Evolutionary conservation across 1,140 invertebrate genomes (phyloP).

Genomic region (Drosophila equinoxialis): DNA sequence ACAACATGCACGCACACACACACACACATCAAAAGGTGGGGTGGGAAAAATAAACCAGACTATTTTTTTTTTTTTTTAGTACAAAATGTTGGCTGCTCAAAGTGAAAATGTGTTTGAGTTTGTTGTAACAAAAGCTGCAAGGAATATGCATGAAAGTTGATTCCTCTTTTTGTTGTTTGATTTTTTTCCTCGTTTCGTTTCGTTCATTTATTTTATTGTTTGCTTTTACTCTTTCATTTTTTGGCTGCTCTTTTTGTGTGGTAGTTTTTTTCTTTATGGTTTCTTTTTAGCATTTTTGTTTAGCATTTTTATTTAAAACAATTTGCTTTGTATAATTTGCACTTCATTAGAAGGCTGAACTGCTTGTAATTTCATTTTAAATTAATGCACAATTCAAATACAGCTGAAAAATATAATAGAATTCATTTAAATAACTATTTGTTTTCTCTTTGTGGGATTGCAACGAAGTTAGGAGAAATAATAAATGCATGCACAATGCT

Average conservation of each 20-base stretch:
- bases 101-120: slow-evolving; percentile 75
- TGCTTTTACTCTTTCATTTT: background rate
- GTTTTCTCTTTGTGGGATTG: background rate
- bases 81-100: slow-evolving; percentile 41
- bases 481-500: background rate
- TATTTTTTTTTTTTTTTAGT: slow-evolving; percentile 33
- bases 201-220: slow-evolving; percentile 3
- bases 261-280: background rate
- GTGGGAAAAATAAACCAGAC: slow-evolving; percentile 20
- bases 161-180: slow-evolving; percentile 30
- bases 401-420: background rate
- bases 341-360: slow-evolving; percentile 57
- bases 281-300: slow-evolving; percentile 40
- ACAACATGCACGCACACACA: background rate
- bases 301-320: slow-evolving; percentile 50
- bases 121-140: slow-evolving; percentile 61
- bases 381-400: slow-evolving; percentile 38
- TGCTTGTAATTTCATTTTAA: slow-evolving; percentile 27
- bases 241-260: background rate
- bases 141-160: slow-evolving; percentile 53
- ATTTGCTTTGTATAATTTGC: slow-evolving; percentile 78
- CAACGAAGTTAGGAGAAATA: background rate
- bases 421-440: background rate
- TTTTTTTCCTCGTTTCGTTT: slow-evolving; percentile 2
- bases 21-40: background rate